phyloP scores from a whole-genome alignment of 2,113 vertebrate species.

The Oryzias melastigma region DNA sequence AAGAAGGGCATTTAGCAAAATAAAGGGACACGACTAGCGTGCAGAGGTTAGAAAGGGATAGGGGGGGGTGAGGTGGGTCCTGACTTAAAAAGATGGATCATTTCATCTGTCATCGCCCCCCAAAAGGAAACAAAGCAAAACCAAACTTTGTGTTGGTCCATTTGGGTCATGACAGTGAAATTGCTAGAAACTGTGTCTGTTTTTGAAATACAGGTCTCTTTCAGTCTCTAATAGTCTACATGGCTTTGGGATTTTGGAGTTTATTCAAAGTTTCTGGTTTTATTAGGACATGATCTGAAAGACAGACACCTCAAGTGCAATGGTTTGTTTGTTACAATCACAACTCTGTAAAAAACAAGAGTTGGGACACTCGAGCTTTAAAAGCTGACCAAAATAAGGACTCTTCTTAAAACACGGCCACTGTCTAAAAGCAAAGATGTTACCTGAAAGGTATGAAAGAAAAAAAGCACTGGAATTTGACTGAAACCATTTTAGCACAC shows the following conservation, averaged over 20 bases:
- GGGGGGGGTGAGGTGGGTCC: conserved; percentile 48
- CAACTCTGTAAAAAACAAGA: too few species aligned
- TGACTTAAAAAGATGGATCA: conserved; percentile 59
- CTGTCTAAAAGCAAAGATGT: not conserved
- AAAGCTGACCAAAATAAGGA: too few species aligned
- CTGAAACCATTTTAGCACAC: not conserved
- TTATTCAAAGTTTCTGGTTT: conserved; percentile 6
- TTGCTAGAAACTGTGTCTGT: conserved; percentile 28
- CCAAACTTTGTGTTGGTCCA: conserved; percentile 13
- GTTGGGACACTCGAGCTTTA: too few species aligned
- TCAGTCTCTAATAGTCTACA: conserved; percentile 20
- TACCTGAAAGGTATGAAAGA: not conserved
- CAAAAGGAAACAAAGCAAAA: conserved; percentile 39
- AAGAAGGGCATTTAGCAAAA: conserved; percentile 54
- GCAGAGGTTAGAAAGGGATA: conserved; percentile 50
- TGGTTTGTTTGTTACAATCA: too few species aligned
- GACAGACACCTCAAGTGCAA: too few species aligned
- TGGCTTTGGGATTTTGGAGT: conserved; percentile 24
- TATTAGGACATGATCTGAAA: not conserved
- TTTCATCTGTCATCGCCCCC: conserved; percentile 48
- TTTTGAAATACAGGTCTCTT: conserved; percentile 30
- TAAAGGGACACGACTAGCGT: conserved; percentile 51
- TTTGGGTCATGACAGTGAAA: conserved; percentile 56
- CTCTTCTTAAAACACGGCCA: too few species aligned
- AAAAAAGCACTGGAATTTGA: not conserved